Base-by-base conservation (phyloP, 2,113 vertebrate species). In the Empidonax traillii region DNA sequence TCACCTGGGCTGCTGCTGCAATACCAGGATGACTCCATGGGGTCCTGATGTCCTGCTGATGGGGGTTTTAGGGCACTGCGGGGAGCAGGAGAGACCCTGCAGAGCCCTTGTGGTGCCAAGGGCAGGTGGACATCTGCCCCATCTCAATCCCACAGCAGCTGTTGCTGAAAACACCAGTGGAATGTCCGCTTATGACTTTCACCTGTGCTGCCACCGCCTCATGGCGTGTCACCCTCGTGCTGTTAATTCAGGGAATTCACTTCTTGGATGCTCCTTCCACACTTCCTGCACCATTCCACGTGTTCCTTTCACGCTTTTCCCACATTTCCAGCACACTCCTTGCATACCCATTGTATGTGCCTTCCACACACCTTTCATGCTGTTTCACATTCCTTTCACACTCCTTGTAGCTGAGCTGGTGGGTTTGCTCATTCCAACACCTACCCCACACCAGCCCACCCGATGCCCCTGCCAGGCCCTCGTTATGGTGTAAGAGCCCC, bases 401-500 rank as follows among this genome's bases (percentile, higher is more conserved):
- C n/a, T 46, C 17, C 25, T 43, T 30, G 43, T 53, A 24, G 79
- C 67, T 2, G 0, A 5, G 62, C 75, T 15, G 86, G 49, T 0
- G 2, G 31, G 6, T 72, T 35, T 47, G 31, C 55, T 41, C 1
- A 17, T 53, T 30, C 78, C 28, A n/a, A 9, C 0, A 4, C 52
- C 37, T n/a, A 15, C 39, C 80, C 76, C 76, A 39, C 6, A 20
- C 9, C 24, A 22, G 51, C 52, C 5, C 22, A 14, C 35, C 62
- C 30, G 9, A 17, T 1, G 8, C 31, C 27, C 80, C 63, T 62
- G 6, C 14, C 44, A n/a, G 90, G 83, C 96, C 89, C 76, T 95
- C 85, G 35, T 96, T 96, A 92, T 3, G 25, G 92, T 76, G 83
- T 81, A 96, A 94, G 84, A 97, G 97, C 92, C 95, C 96, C 94